These are phyloP conservation scores for Conopomorpha cramerella DNA, from an alignment of 1,140 invertebrate species.

Conservation along the genomic window DNA sequence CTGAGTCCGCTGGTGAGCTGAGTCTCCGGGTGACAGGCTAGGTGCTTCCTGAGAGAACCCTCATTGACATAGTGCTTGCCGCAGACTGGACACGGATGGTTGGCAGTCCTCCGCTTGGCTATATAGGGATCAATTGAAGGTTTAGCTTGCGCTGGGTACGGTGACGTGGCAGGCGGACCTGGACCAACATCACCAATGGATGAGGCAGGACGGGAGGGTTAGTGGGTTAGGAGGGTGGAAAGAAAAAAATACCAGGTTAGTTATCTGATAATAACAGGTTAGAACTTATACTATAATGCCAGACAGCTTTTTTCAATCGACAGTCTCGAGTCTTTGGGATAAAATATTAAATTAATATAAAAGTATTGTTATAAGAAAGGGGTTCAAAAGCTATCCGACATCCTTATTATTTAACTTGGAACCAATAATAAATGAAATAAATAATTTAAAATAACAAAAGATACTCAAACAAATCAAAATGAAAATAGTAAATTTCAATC, in stretches of 20 bases:
- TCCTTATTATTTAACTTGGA: too few relatives aligned
- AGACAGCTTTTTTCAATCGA: too few relatives aligned
- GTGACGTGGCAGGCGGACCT: constrained; percentile 53
- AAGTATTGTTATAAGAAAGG: too few relatives aligned
- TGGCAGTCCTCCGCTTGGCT: constrained; percentile 90
- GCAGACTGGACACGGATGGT: constrained; percentile 92
- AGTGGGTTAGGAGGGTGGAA: constrained; percentile 47
- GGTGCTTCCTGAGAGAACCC: constrained; percentile 88
- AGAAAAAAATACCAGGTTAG: constrained; percentile 43
- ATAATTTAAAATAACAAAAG: constrained; percentile 11
- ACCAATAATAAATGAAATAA: too few relatives aligned
- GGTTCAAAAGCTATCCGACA: too few relatives aligned
- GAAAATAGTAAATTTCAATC: too few relatives aligned
- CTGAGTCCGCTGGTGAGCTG: constrained; percentile 83
- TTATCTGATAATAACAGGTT: constrained; percentile 8
- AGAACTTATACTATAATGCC: too few relatives aligned
- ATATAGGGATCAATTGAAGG: constrained; percentile 71
- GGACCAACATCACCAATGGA: constrained; percentile 40
- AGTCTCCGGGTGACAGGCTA: constrained; percentile 90
- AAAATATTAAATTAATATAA: too few relatives aligned
- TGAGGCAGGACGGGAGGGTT: constrained; percentile 34
- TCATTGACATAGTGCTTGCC: constrained; percentile 95
- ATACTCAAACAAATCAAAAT: constrained; percentile 13
- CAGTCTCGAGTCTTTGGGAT: too few relatives aligned
- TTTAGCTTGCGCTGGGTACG: constrained; percentile 56